Percentiles rank a stretch among this genome's conserved stretches.
These are phyloP conservation scores for Tetraodon nigroviridis DNA, from an alignment of 2,113 vertebrate species.

Conservation along the genomic window DNA sequence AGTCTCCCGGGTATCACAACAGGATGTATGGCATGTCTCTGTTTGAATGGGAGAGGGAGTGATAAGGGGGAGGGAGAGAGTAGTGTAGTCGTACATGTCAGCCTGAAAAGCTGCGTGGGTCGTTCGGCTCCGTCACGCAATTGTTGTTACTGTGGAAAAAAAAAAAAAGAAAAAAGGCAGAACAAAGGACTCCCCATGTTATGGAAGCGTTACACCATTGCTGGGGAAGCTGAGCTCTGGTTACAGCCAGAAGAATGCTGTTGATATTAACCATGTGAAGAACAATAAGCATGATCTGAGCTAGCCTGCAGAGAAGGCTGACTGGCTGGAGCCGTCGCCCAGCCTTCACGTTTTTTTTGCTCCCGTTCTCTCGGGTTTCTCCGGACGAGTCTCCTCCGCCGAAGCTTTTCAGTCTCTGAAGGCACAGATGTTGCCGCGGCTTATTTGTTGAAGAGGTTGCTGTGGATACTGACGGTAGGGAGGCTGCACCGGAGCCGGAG, in stretches of 20 bases:
- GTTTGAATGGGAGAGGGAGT: slow-evolving; percentile 58
- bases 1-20: slow-evolving; percentile 60
- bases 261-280: slow-evolving; percentile 56
- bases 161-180: slow-evolving; percentile 60
- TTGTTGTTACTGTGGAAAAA: slow-evolving; percentile 62
- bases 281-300: slow-evolving; percentile 53
- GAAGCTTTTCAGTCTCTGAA: slow-evolving; percentile 58
- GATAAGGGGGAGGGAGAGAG: slow-evolving; percentile 45
- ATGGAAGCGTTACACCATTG: slow-evolving; percentile 43
- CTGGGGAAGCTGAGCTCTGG: slow-evolving; percentile 42
- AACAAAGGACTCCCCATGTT: slow-evolving; percentile 64
- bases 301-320: slow-evolving; percentile 45
- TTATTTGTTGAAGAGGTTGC: slow-evolving; percentile 94
- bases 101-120: slow-evolving; percentile 58
- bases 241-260: slow-evolving; percentile 58
- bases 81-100: slow-evolving; percentile 61
- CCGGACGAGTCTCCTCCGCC: slow-evolving; percentile 46
- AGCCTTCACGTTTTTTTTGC: slow-evolving; percentile 34
- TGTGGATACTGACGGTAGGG: slow-evolving; percentile 79
- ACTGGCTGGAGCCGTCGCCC: slow-evolving; percentile 41
- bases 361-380: slow-evolving; percentile 38
- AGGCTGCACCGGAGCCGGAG: slow-evolving; percentile 62
- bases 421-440: slow-evolving; percentile 57
- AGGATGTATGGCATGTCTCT: slow-evolving; percentile 55
- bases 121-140: slow-evolving; percentile 55